These are phyloP conservation scores for Redunca redunca DNA, from an alignment of 2,113 vertebrate species.

Conservation along the genomic window DNA sequence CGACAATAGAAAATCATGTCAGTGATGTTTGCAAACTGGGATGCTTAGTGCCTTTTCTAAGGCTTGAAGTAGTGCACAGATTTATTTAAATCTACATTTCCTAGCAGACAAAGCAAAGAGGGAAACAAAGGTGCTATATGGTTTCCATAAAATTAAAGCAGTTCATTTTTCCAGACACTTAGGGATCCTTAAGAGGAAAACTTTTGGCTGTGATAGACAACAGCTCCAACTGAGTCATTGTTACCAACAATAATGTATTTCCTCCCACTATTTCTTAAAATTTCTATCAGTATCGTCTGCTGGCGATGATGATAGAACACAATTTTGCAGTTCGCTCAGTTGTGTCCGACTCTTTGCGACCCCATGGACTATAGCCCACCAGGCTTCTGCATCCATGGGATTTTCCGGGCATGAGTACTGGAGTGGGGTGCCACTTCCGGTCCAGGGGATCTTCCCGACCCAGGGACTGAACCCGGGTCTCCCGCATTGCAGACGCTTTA, in stretches of 20 bases:
- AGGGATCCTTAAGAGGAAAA: not conserved
- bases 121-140: not conserved
- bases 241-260: not conserved
- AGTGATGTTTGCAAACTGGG: not conserved
- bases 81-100: not conserved
- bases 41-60: not conserved
- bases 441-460: too few species aligned
- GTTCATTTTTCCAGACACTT: not conserved
- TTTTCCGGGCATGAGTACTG: too few species aligned
- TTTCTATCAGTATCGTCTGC: not conserved
- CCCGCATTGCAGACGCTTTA: too few species aligned
- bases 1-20: not conserved
- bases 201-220: not conserved
- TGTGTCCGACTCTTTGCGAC: too few species aligned
- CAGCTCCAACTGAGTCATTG: not conserved
- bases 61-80: fast-evolving
- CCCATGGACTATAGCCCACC: too few species aligned
- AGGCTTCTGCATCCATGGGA: too few species aligned
- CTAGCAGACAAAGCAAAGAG: not conserved
- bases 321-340: not conserved
- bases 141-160: not conserved
- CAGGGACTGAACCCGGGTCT: too few species aligned
- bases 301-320: not conserved
- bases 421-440: too few species aligned
- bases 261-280: not conserved